Conservation (phyloP, 2,797 vertebrate genomes). For the Microctenopoma steveboyesi region DNA sequence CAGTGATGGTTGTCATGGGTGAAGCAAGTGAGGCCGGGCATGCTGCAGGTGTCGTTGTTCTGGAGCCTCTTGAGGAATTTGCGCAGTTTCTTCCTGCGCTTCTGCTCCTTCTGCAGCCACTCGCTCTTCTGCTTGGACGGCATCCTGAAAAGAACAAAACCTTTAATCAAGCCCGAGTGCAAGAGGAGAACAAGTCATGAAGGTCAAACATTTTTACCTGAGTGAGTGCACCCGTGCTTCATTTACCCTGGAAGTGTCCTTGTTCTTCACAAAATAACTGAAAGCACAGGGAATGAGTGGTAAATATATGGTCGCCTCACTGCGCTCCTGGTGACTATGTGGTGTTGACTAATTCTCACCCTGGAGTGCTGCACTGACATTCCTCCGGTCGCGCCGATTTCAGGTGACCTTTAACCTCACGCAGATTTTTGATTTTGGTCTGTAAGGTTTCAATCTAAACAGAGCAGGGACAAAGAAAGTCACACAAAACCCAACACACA, state of each 20-base stretch:
- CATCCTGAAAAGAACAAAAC: constrained; percentile 47
- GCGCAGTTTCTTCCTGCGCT: constrained; percentile 94
- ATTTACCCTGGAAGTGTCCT: constrained; percentile 85
- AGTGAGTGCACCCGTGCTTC: constrained; percentile 84
- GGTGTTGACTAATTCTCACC: constrained; percentile 76
- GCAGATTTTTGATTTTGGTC: constrained; percentile 98
- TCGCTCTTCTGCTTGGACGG: constrained; percentile 87
- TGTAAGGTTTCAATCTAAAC: constrained; percentile 96
- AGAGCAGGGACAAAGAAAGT: constrained; percentile 12
- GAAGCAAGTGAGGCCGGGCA: constrained; percentile 98
- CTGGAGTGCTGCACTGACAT: constrained; percentile 91
- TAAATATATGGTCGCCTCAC: not conserved
- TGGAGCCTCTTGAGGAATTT: constrained; percentile 95
- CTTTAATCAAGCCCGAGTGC: not conserved
- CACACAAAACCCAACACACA: constrained; percentile 7
- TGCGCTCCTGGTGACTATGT: not conserved
- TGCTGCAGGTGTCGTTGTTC: constrained; percentile 98
- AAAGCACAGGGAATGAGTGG: constrained; percentile 43
- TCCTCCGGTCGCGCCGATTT: constrained; percentile 96
- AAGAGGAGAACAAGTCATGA: not conserved
- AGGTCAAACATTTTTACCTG: constrained; percentile 77
- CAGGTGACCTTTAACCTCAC: constrained; percentile 96
- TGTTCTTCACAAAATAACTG: constrained; percentile 87
- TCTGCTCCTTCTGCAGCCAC: constrained; percentile 93
- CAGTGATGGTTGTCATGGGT: constrained; percentile 99